phyloP scores from a whole-genome alignment of 2,888 invertebrate species.

The Drosophila rellima region DNA sequence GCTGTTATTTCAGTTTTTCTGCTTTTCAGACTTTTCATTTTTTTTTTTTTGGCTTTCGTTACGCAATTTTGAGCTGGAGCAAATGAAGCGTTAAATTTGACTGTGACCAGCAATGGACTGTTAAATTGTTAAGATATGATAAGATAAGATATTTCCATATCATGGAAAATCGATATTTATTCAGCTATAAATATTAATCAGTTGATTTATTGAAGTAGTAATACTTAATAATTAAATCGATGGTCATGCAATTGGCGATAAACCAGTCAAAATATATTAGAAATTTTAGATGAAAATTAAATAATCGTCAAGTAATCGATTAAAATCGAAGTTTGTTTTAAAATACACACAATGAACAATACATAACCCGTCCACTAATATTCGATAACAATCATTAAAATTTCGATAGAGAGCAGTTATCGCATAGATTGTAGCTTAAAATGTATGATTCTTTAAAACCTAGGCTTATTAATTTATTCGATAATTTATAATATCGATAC shows the following conservation, averaged over 20 bases:
- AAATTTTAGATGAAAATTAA: background rate
- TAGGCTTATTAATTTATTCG: too few species aligned
- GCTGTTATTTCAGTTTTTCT: constrained; percentile 37
- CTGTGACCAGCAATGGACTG: constrained; percentile 7
- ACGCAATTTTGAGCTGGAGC: constrained; percentile 57
- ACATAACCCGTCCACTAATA: too few species aligned
- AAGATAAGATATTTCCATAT: too few species aligned
- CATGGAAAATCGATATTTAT: constrained; percentile 13
- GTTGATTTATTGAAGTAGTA: constrained; percentile 9
- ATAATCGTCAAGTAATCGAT: background rate
- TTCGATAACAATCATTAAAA: too few species aligned
- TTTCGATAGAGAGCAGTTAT: too few species aligned
- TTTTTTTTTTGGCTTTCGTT: constrained; percentile 41
- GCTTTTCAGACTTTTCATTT: background rate
- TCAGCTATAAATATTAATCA: constrained; percentile 17
- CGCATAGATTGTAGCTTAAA: too few species aligned
- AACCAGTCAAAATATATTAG: background rate
- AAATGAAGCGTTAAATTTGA: constrained; percentile 65
- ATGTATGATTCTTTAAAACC: too few species aligned
- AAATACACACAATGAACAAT: too few species aligned
- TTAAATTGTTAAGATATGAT: constrained; percentile 17
- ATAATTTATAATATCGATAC: too few species aligned
- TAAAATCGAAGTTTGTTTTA: too few species aligned
- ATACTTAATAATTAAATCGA: background rate
- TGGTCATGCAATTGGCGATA: background rate